phyloP scores from a whole-genome alignment of 2,888 invertebrate genomes.

The Stenchaetothrips biformis region DNA sequence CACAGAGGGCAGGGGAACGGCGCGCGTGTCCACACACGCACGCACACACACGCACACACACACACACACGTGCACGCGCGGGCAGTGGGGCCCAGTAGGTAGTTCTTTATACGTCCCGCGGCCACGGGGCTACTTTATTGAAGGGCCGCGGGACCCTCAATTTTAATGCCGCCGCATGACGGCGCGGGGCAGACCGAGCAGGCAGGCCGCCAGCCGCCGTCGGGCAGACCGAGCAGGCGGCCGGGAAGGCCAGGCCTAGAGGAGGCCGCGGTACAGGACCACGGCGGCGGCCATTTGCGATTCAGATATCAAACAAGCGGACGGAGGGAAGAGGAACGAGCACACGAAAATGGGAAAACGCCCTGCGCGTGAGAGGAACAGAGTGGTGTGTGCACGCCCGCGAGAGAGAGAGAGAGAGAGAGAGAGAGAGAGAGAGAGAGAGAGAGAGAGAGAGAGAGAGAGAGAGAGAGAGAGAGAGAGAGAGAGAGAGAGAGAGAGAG shows the following conservation, averaged over 20 bases:
- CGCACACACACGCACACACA: neutral
- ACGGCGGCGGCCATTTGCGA: neutral
- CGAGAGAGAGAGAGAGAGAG: neutral
- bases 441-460: neutral
- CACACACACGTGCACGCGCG: neutral
- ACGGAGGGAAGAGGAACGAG: neutral
- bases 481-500: neutral
- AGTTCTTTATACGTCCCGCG: conserved; percentile 4
- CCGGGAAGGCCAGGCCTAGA: too few relatives aligned
- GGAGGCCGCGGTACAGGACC: neutral
- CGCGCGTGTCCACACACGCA: neutral
- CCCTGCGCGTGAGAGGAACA: too few relatives aligned
- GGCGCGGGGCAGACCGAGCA: too few relatives aligned
- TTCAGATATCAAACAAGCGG: conserved; percentile 19
- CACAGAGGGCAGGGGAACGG: too few relatives aligned
- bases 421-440: neutral
- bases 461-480: too few relatives aligned
- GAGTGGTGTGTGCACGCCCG: too few relatives aligned
- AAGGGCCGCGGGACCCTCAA: neutral
- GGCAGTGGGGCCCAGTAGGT: neutral
- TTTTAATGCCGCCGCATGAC: neutral
- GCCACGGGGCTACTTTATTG: neutral
- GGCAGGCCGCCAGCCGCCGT: neutral
- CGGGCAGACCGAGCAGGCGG: too few relatives aligned
- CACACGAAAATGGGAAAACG: too few relatives aligned